These are phyloP conservation scores for Pedionomus torquatus DNA, from an alignment of 2,113 vertebrate genomes.

Conservation along the genomic window DNA sequence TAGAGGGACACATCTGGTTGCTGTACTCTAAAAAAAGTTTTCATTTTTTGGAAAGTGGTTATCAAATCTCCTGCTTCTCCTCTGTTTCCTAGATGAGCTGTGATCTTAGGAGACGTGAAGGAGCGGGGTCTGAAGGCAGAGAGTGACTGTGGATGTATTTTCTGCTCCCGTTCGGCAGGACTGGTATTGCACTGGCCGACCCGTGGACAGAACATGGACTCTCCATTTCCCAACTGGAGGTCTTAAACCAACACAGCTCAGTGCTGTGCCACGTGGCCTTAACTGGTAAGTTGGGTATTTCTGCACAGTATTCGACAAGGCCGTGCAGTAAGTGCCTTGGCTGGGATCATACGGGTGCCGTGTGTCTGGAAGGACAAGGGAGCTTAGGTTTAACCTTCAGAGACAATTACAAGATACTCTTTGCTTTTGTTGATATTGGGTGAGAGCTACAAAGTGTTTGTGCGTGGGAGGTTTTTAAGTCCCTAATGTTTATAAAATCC, in stretches of 20 bases:
- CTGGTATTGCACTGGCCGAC: neutral
- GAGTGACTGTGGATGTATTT: neutral
- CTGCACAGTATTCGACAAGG: neutral
- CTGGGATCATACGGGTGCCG: neutral
- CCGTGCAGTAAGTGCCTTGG: neutral
- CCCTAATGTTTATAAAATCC: neutral
- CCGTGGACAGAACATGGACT: fast-evolving
- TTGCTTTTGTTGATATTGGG: neutral
- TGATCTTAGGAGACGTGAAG: neutral
- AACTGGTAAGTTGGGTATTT: neutral
- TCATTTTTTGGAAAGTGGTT: neutral
- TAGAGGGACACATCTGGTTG: neutral
- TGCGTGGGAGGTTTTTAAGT: neutral
- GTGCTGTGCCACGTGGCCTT: neutral
- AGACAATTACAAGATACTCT: neutral
- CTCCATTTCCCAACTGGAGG: neutral
- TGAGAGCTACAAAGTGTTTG: neutral
- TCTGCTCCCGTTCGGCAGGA: neutral
- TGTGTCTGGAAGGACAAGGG: neutral
- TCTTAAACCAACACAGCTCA: neutral
- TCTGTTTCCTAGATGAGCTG: neutral
- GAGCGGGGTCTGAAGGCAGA: neutral
- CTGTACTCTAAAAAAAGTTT: neutral
- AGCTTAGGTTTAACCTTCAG: neutral
- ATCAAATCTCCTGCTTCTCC: neutral